Evolutionary conservation across 2,113 vertebrate species (phyloP), one percentile per base, ranked within the genome.

Genomic region (Tragelaphus scriptus): DNA sequence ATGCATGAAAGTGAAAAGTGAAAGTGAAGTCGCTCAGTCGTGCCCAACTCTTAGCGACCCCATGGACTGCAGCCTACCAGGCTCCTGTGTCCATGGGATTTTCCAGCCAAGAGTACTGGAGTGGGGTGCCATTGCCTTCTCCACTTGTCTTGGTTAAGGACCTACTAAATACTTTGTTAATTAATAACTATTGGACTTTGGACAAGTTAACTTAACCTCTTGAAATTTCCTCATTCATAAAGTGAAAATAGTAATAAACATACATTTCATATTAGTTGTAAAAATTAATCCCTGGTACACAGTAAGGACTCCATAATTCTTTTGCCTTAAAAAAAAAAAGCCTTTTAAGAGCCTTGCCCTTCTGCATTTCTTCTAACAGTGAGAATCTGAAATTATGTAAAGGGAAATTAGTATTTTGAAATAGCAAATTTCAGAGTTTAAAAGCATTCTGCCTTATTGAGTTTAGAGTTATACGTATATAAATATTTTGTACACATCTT

Each of bases 371-470:
- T 93, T 85, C 59, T 90, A 86, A 58, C 25, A 90, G 4, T 87
- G 30, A 16, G n/a, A 86, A 71, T 90, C 47, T 90, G 53, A 90
- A 95, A 53, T 61, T 80, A 68, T 61, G 58, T 53, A 81, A 71
- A 71, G 13, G 30, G 14, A 81, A 85, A 51, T 95, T 55, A 30
- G 3, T 97, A 90, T 95, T 93, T 96, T 97, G n/a, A 92, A 92
- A 80, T 49, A 97, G 96, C 23, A 87, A 68, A 90, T 87, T 86
- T 93, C 40, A 85, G 81, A 94, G 30, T 63, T 75, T 63, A 91
- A 91, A 94, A 85, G 28, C 68, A 77, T 96, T 95, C 30, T 88
- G 23, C 16, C 30, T 90, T 85, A 55, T 49, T 91, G 8, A 85
- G 25, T 89, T 95, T 93, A 93, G 53, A 93, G 14, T 91, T 94